phyloP scores from a whole-genome alignment of 2,797 vertebrate species.

The Iguana delicatissima region DNA sequence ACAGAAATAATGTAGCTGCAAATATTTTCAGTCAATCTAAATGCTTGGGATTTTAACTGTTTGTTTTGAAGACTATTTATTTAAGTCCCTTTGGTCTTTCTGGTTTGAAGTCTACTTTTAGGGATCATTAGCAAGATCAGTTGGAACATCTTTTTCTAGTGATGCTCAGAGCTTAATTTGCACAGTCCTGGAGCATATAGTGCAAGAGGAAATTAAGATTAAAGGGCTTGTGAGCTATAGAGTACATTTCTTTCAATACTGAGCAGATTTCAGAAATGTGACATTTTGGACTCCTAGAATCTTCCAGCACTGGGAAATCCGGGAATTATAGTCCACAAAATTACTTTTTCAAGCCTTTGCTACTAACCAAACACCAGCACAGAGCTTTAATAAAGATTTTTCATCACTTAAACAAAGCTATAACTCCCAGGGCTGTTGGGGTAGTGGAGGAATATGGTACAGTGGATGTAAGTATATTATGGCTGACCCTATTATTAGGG shows the following conservation, averaged over 20 bases:
- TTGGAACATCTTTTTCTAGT: slow-evolving; percentile 8
- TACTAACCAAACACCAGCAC: neutral
- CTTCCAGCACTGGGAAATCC: too few relatives aligned
- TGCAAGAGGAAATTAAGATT: neutral
- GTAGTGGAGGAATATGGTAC: neutral
- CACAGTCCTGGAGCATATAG: neutral
- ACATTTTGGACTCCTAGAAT: too few relatives aligned
- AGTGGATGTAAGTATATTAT: neutral
- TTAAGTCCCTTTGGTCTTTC: slow-evolving; percentile 61
- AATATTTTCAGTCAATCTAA: slow-evolving; percentile 67
- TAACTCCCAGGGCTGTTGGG: neutral
- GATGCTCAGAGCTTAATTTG: slow-evolving; percentile 40
- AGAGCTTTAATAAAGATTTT: neutral
- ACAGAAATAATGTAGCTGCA: slow-evolving; percentile 80
- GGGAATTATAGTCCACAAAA: too few relatives aligned
- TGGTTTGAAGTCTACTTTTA: slow-evolving; percentile 54
- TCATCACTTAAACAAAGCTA: neutral
- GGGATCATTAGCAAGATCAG: slow-evolving; percentile 49
- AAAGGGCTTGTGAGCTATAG: neutral
- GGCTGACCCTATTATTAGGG: neutral
- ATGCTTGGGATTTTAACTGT: slow-evolving; percentile 68
- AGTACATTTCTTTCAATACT: neutral
- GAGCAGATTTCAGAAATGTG: neutral
- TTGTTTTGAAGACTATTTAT: slow-evolving; percentile 19
- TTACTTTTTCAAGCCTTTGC: too few relatives aligned